Evolutionary conservation across 2,113 vertebrate genomes (phyloP).

Genomic region (Poeciliopsis turrubarensis): DNA sequence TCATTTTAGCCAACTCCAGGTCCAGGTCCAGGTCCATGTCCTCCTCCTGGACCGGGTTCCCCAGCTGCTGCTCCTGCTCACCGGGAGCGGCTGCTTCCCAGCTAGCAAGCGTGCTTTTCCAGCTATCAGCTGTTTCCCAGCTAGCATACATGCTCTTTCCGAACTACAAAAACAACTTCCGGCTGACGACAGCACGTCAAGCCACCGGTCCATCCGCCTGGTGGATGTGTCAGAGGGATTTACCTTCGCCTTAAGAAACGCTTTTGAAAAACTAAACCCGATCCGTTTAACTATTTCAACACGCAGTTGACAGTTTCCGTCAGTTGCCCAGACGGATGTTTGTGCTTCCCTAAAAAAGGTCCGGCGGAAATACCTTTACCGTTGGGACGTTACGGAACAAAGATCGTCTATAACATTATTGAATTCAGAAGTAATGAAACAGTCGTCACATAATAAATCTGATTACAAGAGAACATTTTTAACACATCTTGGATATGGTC

Average conservation of each 20-base stretch:
- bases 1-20: not conserved
- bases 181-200: not conserved
- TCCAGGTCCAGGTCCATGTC: constrained; percentile 2
- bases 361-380: constrained; percentile 37
- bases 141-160: constrained; percentile 58
- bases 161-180: not conserved
- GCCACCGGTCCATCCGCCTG: not conserved
- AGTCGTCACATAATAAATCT: not conserved
- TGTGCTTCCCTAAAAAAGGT: constrained; percentile 30
- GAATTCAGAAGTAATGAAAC: not conserved
- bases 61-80: not conserved
- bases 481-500: not conserved
- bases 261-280: not conserved
- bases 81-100: not conserved
- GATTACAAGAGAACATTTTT: not conserved
- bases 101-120: constrained; percentile 51
- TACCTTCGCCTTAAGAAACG: not conserved
- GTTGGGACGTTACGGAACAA: not conserved
- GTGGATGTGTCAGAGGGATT: not conserved
- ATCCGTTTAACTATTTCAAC: not conserved
- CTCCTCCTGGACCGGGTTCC: not conserved
- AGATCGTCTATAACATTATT: constrained; percentile 17
- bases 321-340: not conserved
- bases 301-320: not conserved
- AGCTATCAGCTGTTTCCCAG: constrained; percentile 19